Percentiles rank a stretch among this genome's conserved stretches.
phyloP scores from a whole-genome alignment of 1,140 invertebrate species.

The Stegodyphus mimosarum region DNA sequence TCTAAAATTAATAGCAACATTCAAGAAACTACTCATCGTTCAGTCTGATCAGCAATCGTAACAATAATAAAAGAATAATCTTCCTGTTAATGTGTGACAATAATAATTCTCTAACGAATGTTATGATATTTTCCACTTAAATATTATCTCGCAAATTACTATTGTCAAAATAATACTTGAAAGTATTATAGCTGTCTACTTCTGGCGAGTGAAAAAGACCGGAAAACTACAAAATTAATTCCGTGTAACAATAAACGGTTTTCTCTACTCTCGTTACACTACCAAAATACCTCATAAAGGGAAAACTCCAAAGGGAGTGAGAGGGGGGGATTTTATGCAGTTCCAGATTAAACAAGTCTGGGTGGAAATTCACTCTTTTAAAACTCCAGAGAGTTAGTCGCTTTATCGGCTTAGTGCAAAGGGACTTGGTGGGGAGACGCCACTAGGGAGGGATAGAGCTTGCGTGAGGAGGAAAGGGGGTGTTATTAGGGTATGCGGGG shows the following conservation, averaged over 20 bases:
- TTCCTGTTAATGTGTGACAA: too few species aligned
- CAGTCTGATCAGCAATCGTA: too few species aligned
- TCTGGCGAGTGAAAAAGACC: too few species aligned
- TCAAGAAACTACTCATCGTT: too few species aligned
- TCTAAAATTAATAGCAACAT: too few species aligned
- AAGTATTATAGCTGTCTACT: too few species aligned
- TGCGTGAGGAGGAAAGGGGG: not conserved
- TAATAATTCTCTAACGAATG: too few species aligned
- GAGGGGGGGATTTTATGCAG: not conserved
- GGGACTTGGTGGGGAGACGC: not conserved
- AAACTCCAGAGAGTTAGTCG: slow-evolving; percentile 37
- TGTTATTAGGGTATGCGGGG: slow-evolving; percentile 16
- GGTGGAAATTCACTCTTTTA: slow-evolving; percentile 46
- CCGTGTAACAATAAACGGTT: slow-evolving; percentile 26
- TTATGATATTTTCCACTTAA: too few species aligned
- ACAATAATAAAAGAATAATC: too few species aligned
- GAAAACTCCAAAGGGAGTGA: not conserved
- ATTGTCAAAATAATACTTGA: too few species aligned
- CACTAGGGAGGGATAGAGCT: too few species aligned
- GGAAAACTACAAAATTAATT: not conserved
- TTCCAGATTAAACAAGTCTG: slow-evolving; percentile 42
- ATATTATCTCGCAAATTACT: too few species aligned
- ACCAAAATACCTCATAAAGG: not conserved
- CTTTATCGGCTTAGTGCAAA: slow-evolving; percentile 42
- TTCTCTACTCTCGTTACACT: slow-evolving; percentile 12